phyloP scores from a whole-genome alignment of 1,140 invertebrate genomes.

The Heliconius congener region DNA sequence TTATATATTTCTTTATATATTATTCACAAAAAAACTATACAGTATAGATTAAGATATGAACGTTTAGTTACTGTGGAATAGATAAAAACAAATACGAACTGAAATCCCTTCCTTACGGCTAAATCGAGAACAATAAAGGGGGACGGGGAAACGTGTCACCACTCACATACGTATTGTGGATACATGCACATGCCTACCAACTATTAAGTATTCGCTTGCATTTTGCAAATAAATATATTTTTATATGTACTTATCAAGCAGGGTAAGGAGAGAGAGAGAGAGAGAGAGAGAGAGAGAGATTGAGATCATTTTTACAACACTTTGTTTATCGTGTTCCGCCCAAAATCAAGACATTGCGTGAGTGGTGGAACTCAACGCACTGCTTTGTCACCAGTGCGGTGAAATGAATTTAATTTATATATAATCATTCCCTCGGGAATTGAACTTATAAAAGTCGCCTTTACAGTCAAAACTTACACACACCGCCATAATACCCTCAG shows the following conservation, averaged over 20 bases:
- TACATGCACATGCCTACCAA: not conserved
- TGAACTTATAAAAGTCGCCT: too few species aligned
- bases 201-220: not conserved
- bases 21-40: not conserved
- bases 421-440: too few species aligned
- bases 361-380: too few species aligned
- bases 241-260: not conserved
- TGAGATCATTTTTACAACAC: too few species aligned
- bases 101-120: constrained; percentile 33
- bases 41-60: not conserved
- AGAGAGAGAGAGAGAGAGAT: too few species aligned
- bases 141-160: constrained; percentile 18
- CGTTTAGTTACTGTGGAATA: not conserved
- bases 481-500: too few species aligned
- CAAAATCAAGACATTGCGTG: too few species aligned
- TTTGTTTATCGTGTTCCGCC: too few species aligned
- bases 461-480: too few species aligned
- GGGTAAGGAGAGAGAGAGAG: too few species aligned
- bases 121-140: constrained; percentile 36
- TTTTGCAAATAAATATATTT: not conserved
- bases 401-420: too few species aligned
- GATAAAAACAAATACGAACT: constrained; percentile 27
- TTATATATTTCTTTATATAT: not conserved
- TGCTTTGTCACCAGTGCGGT: too few species aligned
- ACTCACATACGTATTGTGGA: not conserved